phyloP scores from a whole-genome alignment of 2,888 invertebrate genomes.

The Andrena praecox region DNA sequence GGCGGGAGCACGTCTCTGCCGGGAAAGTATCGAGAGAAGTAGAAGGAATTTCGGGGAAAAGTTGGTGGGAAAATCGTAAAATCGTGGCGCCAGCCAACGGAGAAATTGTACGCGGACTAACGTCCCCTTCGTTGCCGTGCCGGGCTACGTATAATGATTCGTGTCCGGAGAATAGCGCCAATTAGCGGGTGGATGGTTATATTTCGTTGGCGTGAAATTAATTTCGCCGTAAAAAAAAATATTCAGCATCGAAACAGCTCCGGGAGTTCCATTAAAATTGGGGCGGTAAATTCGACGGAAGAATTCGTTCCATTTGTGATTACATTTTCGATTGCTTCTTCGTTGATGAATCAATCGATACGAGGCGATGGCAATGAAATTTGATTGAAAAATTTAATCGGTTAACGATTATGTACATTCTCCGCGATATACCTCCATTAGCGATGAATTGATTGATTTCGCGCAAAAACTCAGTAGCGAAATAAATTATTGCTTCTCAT shows the following conservation, averaged over 20 bases:
- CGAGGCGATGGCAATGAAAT: neutral
- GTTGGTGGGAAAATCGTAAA: slow-evolving; percentile 9
- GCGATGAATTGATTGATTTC: neutral
- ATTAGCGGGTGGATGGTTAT: neutral
- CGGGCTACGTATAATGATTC: no score
- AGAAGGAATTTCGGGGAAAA: slow-evolving; percentile 15
- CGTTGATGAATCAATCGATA: slow-evolving; percentile 8
- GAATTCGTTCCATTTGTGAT: slow-evolving; percentile 2
- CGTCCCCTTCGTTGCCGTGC: no score
- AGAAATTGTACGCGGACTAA: neutral
- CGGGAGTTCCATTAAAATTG: neutral
- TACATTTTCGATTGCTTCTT: neutral
- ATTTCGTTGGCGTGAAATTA: neutral
- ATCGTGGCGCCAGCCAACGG: neutral
- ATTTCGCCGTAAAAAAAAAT: neutral
- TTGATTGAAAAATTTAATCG: neutral
- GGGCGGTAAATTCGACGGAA: neutral
- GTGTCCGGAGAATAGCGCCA: neutral
- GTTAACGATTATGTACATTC: neutral
- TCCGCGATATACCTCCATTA: neutral
- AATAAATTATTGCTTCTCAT: neutral
- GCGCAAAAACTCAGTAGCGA: neutral
- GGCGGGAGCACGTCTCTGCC: neutral
- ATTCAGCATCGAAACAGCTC: neutral
- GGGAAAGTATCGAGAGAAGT: neutral